Evolutionary conservation across 2,113 vertebrate genomes (phyloP), one percentile per base, ranked within the genome.

Genomic region (Proterorhinus semilunaris): DNA sequence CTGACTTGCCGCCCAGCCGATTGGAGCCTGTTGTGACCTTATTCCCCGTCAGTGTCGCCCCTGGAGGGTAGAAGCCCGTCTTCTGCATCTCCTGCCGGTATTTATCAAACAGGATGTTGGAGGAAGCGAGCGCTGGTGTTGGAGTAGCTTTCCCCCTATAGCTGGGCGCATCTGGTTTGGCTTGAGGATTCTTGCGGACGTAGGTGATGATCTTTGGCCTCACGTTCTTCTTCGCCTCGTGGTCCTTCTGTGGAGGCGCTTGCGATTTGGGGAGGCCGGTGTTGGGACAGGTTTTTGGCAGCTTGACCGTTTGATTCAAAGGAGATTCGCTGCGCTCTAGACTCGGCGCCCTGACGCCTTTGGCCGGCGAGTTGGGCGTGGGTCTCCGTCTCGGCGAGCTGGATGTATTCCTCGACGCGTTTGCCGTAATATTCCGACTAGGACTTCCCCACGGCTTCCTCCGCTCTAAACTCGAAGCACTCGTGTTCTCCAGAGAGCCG

Each of bases 131-230:
- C 54, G 81, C 88, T 0, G 85, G 66, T 12, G 87, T 8, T 0
- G 92, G 71, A 79, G 94, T 96, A 0, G 69, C 68, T 15, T 94
- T 92, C 53, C 74, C 79, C 0, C 79, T 75, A 10, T 61, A 0
- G 0, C 57, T 75, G 95, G 89, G 0, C 96, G 94, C 0, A 86
- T 91, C 7, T 79, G 77, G 76, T 13, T 95, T 91, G 0, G 88
- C 85, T 72, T 93, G 95, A 2, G 94, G 92, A 62, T 81, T 96
- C 70, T 95, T 96, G 48, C 96, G 90, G 10, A 99, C 93, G 15
- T 95, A 99, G 0, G 97, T 99, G 83, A 99, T 99, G 78, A 99
- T 99, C 91, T 98, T 99, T 48, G 96, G 96, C 52, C 96, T 91
- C 62, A 96, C 93, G 0, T 95, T 95, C 85, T 98, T 98, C 7